A percentile compares a stretch with the other conserved stretches of the same genome.
These are phyloP conservation scores for Protonemura montana DNA, from an alignment of 2,888 invertebrate genomes.

Conservation along the genomic window DNA sequence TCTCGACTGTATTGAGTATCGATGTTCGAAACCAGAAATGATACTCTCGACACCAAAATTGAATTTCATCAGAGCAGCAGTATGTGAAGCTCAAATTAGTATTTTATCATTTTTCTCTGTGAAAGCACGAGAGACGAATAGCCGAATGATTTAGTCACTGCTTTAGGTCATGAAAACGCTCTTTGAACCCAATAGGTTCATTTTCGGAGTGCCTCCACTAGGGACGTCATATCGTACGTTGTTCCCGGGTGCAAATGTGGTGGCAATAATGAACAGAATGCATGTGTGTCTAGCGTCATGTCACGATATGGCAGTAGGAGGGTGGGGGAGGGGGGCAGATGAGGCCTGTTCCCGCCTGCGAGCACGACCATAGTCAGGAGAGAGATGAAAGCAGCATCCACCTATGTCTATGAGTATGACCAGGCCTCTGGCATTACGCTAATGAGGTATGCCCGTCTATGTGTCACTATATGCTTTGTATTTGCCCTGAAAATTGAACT, in stretches of 20 bases:
- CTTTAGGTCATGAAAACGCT: background rate
- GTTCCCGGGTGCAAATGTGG: background rate
- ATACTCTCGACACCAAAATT: background rate
- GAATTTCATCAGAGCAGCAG: background rate
- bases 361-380: background rate
- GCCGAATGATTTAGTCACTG: too few relatives aligned
- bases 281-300: background rate
- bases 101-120: too few relatives aligned
- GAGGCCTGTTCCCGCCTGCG: background rate
- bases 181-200: background rate
- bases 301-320: background rate
- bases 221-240: background rate
- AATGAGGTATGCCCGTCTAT: background rate
- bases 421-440: constrained; percentile 21
- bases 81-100: too few relatives aligned
- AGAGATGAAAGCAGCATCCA: background rate
- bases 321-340: background rate
- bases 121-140: too few relatives aligned
- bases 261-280: background rate
- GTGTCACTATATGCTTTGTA: background rate
- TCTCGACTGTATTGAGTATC: background rate
- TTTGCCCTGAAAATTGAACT: background rate
- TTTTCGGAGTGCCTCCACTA: background rate
- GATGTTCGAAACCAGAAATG: background rate
- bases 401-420: background rate